phyloP scores from a whole-genome alignment of 2,888 invertebrate species.

The Philaethria dido region DNA sequence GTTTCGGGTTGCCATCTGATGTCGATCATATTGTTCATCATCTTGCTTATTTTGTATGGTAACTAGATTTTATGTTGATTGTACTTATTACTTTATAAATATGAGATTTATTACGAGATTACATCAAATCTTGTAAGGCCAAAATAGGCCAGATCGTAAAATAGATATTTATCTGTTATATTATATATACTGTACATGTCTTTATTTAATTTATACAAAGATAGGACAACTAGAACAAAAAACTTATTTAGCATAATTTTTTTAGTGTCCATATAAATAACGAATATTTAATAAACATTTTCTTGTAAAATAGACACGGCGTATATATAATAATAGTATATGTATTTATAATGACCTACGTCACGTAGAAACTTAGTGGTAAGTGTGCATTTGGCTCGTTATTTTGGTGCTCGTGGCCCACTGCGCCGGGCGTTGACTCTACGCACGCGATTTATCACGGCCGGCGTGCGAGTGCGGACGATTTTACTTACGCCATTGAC shows the following conservation, averaged over 20 bases:
- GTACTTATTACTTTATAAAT: constrained; percentile 2
- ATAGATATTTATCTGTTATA: background rate
- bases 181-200: background rate
- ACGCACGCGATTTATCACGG: constrained; percentile 44
- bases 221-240: background rate
- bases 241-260: too few species aligned
- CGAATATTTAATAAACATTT: too few species aligned
- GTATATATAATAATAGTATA: background rate
- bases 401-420: constrained; percentile 42
- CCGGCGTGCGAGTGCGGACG: constrained; percentile 41
- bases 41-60: constrained; percentile 23
- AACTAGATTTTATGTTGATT: constrained; percentile 15
- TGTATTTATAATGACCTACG: constrained; percentile 5
- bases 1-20: constrained; percentile 32
- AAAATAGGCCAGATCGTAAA: background rate
- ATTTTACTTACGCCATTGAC: constrained; percentile 48
- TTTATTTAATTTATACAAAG: background rate
- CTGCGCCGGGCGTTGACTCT: constrained; percentile 48
- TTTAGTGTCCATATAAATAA: too few species aligned
- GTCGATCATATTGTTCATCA: constrained; percentile 28
- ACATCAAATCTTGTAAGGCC: background rate
- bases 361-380: constrained; percentile 10
- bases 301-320: background rate
- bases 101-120: background rate
- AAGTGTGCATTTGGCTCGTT: constrained; percentile 32